These are phyloP conservation scores for Octodon degus DNA, from an alignment of 2,113 vertebrate genomes.

Conservation along the genomic window DNA sequence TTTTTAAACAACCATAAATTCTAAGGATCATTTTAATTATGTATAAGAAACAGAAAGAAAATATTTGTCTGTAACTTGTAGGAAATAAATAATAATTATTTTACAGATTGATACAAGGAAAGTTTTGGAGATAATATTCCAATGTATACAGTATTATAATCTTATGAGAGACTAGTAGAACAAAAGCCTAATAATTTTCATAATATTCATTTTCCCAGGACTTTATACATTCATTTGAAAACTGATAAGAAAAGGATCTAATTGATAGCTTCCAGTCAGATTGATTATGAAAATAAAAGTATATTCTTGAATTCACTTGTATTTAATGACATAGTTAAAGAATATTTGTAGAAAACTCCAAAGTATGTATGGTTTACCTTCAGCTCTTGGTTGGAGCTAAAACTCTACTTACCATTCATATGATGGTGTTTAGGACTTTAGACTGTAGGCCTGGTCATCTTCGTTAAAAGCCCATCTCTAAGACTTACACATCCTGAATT, in stretches of 20 bases:
- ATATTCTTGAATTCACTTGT: not conserved
- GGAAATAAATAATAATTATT: not conserved
- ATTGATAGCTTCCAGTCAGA: not conserved
- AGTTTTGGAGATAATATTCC: not conserved
- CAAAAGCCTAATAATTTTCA: not conserved
- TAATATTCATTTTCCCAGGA: not conserved
- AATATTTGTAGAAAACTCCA: not conserved
- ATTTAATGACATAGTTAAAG: not conserved
- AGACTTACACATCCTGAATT: not conserved
- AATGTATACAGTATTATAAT: not conserved
- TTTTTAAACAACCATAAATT: not conserved
- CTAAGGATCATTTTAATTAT: not conserved
- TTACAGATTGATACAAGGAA: not conserved
- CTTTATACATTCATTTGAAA: not conserved
- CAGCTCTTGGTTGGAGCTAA: not conserved
- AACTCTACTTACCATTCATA: not conserved
- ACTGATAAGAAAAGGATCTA: not conserved
- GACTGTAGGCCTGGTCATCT: accelerated
- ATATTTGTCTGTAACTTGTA: not conserved
- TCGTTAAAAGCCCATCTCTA: not conserved
- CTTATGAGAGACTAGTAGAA: not conserved
- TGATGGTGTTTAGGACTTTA: not conserved
- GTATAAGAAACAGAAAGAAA: not conserved
- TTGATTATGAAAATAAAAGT: not conserved
- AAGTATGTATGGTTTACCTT: not conserved